These are phyloP conservation scores for Nibea albiflora DNA, from an alignment of 2,113 vertebrate species.

Conservation along the genomic window DNA sequence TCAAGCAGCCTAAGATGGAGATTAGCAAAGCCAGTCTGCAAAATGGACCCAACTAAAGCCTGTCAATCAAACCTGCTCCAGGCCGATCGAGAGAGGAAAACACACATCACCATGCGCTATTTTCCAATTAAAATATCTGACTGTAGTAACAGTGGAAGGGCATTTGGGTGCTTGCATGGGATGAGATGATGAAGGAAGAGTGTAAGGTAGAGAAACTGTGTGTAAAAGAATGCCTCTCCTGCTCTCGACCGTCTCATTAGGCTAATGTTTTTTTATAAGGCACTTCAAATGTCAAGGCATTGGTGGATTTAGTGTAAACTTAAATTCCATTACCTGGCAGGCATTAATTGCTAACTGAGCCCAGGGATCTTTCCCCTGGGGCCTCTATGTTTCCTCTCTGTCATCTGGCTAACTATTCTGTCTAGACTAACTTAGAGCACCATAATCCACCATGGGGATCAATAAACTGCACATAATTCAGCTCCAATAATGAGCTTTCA, in stretches of 20 bases:
- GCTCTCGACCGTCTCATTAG: slow-evolving; percentile 90
- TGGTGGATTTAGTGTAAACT: slow-evolving; percentile 99
- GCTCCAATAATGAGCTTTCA: slow-evolving; percentile 99
- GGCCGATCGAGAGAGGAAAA: slow-evolving; percentile 77
- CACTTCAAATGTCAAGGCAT: slow-evolving; percentile 98
- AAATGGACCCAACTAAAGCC: slow-evolving; percentile 85
- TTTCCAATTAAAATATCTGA: slow-evolving; percentile 69
- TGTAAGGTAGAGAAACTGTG: slow-evolving; percentile 23
- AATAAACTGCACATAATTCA: slow-evolving; percentile 99
- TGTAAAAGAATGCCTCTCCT: slow-evolving; percentile 56
- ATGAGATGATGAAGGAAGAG: slow-evolving; percentile 38
- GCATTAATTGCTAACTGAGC: slow-evolving; percentile 99
- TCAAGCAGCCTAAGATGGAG: slow-evolving; percentile 79
- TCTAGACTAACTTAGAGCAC: slow-evolving; percentile 99
- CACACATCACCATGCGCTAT: slow-evolving; percentile 70
- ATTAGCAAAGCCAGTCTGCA: slow-evolving; percentile 83
- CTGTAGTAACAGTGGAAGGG: neutral
- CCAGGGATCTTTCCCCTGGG: slow-evolving; percentile 91
- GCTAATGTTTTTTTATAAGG: slow-evolving; percentile 98
- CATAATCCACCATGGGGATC: slow-evolving; percentile 99
- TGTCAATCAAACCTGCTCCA: slow-evolving; percentile 80
- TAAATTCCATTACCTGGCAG: slow-evolving; percentile 99
- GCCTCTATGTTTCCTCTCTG: slow-evolving; percentile 97
- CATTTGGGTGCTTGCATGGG: neutral
- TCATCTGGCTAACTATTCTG: slow-evolving; percentile 99